Conservation (phyloP, 2,113 vertebrate species). For the Theristicus caerulescens region DNA sequence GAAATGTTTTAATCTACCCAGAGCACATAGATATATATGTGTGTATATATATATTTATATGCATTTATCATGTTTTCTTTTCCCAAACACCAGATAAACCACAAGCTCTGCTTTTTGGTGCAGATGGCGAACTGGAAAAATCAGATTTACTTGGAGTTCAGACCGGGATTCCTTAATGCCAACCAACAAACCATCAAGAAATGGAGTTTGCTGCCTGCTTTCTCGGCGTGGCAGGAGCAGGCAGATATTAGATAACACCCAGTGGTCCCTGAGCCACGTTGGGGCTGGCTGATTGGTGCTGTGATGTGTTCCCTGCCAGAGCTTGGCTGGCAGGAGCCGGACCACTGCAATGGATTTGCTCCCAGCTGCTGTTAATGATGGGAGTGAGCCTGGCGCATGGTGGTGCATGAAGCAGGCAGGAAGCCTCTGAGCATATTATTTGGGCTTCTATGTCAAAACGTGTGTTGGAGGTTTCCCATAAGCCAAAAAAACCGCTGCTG, state of each 20-base stretch:
- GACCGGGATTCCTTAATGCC: not conserved
- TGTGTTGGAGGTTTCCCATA: not conserved
- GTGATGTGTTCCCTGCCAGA: not conserved
- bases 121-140: not conserved
- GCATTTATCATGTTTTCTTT: not conserved
- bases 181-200: not conserved
- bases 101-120: not conserved
- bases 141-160: not conserved
- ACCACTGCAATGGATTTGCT: not conserved
- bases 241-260: not conserved
- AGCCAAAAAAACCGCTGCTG: not conserved
- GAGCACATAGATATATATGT: not conserved
- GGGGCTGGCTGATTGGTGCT: not conserved
- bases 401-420: fast-evolving
- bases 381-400: not conserved
- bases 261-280: fast-evolving
- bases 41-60: not conserved
- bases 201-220: not conserved
- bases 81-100: not conserved
- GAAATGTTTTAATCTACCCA: not conserved
- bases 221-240: not conserved
- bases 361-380: not conserved
- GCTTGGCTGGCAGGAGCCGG: not conserved
- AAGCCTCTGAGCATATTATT: not conserved
- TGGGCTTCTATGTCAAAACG: not conserved